A percentile compares a stretch with the other conserved stretches of the same genome.
Conservation (phyloP, 2,888 invertebrate genomes). For the Cantharis rufa region DNA sequence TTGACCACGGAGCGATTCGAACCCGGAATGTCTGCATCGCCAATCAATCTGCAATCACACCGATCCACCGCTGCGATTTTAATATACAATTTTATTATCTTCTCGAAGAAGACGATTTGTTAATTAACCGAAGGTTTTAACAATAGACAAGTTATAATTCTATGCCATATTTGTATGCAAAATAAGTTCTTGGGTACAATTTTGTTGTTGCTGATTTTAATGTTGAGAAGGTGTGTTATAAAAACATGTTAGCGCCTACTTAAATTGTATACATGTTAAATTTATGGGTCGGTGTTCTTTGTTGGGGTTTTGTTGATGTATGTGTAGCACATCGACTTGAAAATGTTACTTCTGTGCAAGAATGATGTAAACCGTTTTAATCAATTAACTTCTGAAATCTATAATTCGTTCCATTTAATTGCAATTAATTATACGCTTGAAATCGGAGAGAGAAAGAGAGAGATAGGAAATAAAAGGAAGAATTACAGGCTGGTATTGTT, state of each 20-base stretch:
- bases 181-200: neutral
- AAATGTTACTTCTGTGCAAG: neutral
- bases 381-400: neutral
- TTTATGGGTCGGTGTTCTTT: neutral
- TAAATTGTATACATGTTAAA: neutral
- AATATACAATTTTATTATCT: neutral
- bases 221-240: neutral
- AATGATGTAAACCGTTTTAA: neutral
- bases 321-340: neutral
- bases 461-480: no score
- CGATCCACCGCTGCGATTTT: neutral
- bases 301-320: neutral
- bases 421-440: neutral
- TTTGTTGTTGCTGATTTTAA: neutral
- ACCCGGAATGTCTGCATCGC: neutral
- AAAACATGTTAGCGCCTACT: neutral
- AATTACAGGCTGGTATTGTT: no score
- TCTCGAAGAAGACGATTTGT: neutral
- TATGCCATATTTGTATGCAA: neutral
- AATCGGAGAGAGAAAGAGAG: no score
- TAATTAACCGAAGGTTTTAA: neutral
- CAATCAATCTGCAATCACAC: neutral
- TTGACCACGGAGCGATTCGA: neutral
- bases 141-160: neutral
- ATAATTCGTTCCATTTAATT: no score